phyloP scores from a whole-genome alignment of 2,113 vertebrate species.

The Onychorhynchus coronatus region DNA sequence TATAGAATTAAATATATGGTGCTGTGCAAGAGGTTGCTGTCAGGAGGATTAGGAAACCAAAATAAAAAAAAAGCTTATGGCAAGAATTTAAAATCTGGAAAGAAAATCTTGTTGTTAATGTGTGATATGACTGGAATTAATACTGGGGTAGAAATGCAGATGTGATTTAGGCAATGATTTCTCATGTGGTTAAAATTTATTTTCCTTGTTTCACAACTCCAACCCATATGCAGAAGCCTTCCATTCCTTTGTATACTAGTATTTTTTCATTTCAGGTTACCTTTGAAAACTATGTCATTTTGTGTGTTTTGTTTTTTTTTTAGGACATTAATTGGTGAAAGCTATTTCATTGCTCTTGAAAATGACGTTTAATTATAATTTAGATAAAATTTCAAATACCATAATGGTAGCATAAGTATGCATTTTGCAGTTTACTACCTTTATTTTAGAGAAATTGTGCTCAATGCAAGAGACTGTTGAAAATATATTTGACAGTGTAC shows the following conservation, averaged over 20 bases:
- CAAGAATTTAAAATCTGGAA: neutral
- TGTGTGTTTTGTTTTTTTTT: constrained; percentile 27
- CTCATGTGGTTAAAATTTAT: neutral
- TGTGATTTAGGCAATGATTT: neutral
- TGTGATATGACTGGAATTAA: neutral
- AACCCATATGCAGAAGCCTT: neutral
- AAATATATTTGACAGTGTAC: neutral
- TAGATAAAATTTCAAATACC: constrained; percentile 17
- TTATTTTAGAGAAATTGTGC: constrained; percentile 33
- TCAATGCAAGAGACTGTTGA: neutral
- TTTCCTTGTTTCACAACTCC: neutral
- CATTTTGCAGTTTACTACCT: constrained; percentile 46
- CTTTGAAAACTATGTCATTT: constrained; percentile 1
- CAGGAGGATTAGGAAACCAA: neutral
- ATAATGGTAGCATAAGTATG: neutral
- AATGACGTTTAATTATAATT: constrained; percentile 54
- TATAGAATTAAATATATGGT: neutral
- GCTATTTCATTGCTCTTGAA: constrained; percentile 35
- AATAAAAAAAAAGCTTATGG: neutral
- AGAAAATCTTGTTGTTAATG: neutral
- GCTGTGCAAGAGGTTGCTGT: neutral
- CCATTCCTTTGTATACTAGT: neutral
- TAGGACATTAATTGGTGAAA: constrained; percentile 46
- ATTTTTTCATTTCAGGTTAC: neutral
- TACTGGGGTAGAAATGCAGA: neutral